Percentiles rank a stretch among this genome's conserved stretches.
phyloP scores from a whole-genome alignment of 2,797 vertebrate genomes.

The Luscinia luscinia region DNA sequence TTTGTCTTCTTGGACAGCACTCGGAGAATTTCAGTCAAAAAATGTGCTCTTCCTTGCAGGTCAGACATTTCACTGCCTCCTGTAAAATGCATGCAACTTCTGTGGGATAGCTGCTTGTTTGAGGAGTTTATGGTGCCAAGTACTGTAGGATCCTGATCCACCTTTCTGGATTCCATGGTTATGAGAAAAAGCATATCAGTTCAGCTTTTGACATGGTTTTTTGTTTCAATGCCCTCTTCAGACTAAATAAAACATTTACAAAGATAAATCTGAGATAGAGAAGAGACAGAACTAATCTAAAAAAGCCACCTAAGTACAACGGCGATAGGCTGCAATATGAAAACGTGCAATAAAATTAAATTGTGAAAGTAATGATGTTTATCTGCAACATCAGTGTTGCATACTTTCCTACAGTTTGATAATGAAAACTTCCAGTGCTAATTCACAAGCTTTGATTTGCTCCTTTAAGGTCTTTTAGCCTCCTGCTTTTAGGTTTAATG shows the following conservation, averaged over 20 bases:
- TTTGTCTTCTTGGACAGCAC: not conserved
- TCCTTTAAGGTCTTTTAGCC: not conserved
- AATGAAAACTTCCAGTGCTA: not conserved
- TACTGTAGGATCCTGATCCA: not conserved
- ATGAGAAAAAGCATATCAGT: rapidly evolving
- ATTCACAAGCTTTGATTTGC: not conserved
- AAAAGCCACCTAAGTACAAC: not conserved
- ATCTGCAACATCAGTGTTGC: not conserved
- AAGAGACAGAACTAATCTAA: not conserved
- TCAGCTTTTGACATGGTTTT: not conserved
- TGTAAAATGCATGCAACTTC: not conserved
- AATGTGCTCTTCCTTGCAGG: not conserved
- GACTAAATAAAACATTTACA: not conserved
- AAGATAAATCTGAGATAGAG: not conserved
- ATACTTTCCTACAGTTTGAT: not conserved
- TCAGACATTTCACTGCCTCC: not conserved
- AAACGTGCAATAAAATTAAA: not conserved
- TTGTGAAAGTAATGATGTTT: not conserved
- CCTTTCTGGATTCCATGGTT: not conserved
- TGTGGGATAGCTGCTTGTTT: not conserved
- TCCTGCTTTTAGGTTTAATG: not conserved
- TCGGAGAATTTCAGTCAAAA: not conserved
- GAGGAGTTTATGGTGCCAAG: rapidly evolving
- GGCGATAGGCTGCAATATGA: not conserved
- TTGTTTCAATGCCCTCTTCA: not conserved